Evolutionary conservation across 1,140 invertebrate genomes (phyloP), one percentile per base, ranked within the genome.

Genomic region (Bombus affinis): DNA sequence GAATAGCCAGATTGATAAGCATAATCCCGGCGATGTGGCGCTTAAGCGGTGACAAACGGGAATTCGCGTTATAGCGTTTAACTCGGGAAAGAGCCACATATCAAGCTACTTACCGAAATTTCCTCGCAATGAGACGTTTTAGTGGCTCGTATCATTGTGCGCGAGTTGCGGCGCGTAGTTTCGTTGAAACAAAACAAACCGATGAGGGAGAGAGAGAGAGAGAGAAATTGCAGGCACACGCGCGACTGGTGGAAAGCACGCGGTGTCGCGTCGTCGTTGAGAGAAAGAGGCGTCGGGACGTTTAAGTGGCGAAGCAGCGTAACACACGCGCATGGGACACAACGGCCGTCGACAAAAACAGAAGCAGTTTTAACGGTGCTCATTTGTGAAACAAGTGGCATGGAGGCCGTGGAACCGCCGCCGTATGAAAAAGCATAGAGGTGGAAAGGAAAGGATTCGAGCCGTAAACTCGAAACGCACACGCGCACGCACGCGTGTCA

Each of bases 171-270:
- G 18, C 35, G 82, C 35, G 73, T 59, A 65, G 47, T 74, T 81
- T 62, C 88, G 71, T 15, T 47, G 80, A 79, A 83, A 87, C 89
- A 81, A 90, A 90, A 89, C 89, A 90, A 90, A 82, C 77, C 65
- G 81, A 83, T 57, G 75, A 68, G 47, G 22, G 44, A 22, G 18
- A 18, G 15, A 15, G 44, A 15, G 44, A 47, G 13, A 47, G 47
- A 47, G 47, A 53, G 47, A 65, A 75, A 78, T 75, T 37, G 37
- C 87, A 53, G 65, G 44, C n/a, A 37, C 35, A 37, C 59, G 59
- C 71, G 72, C 28, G 39, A 1, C 18, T 28, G 9, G 9, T 62
- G 32, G 13, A 59, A 15, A 77, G 25, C 62, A 75, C 44, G 47
- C 74, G 37, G 39, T 47, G 42, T 44, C 32, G 66, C 66, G 35